Base-by-base conservation (phyloP, 2,888 invertebrate species). In the Drosophila neoperkinsi region DNA sequence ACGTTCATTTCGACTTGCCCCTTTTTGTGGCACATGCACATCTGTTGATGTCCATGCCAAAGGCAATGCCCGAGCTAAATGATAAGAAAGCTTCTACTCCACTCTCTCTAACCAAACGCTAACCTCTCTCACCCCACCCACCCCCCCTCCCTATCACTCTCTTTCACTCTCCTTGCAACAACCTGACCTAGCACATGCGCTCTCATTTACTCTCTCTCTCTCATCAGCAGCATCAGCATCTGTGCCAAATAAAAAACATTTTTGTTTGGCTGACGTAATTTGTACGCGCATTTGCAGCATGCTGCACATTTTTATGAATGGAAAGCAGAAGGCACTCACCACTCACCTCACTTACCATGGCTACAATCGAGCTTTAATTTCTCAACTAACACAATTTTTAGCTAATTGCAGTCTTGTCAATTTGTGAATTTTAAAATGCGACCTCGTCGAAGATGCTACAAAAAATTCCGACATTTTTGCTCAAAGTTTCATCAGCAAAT, bases 291-390 rank as follows among this genome's bases (percentile, higher is more conserved):
- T 33, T 87, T 87, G 88, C 86, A 77, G 75, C 87, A 86, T 82
- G 86, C 72, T 79, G 77, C 79, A 69, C 71, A 57, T 58, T 88
- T 87, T 87, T 88, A 88, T 87, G 87, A 87, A 87, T 87, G 87
- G 83, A 77, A 88, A 75, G 81, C 73, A 61, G 49, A 79, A 76
- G 74, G 67, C 70, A 56, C 21, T 53, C 46, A 9, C 2, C 36
- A 41, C 28, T 53, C 50, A 49, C 51, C 43, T 21, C 21, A 13
- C 13, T 61, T 16, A 41, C 58, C 52, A 65, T 25, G 56, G 31
- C 50, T 65, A 63, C 46, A 66, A 49, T 46, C 16, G 21, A 46
- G 30, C 25, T 36, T 38, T 7, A n/a, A n/a, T 3, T 6, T 34
- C 6, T 30, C 16, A 43, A 11, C n/a, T 25, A 50, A 38, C 30